These are phyloP conservation scores for Pogonomyrmex californicus DNA, from an alignment of 1,140 invertebrate genomes.

Conservation along the genomic window DNA sequence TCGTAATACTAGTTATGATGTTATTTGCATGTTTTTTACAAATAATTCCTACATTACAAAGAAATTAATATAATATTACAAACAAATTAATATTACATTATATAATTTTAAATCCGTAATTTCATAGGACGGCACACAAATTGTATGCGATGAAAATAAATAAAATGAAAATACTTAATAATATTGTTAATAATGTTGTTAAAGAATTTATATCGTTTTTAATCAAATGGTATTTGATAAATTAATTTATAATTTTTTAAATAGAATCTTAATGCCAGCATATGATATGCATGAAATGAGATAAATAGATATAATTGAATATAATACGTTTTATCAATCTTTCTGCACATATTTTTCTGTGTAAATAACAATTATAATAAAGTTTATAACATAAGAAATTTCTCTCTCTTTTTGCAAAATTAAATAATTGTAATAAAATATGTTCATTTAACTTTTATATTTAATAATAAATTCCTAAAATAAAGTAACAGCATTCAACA, in stretches of 20 bases:
- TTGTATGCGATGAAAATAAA: not conserved
- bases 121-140: not conserved
- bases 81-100: not conserved
- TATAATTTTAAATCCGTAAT: not conserved
- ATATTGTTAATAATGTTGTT: too few relatives aligned
- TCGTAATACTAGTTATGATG: not conserved
- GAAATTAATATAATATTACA: not conserved
- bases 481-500: not conserved
- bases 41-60: not conserved
- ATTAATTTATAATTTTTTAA: not conserved
- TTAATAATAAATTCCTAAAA: not conserved
- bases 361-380: not conserved
- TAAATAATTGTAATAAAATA: not conserved
- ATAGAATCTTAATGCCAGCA: not conserved
- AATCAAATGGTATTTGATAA: not conserved
- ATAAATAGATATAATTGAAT: not conserved
- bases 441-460: not conserved
- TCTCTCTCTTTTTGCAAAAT: not conserved
- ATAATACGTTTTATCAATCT: not conserved
- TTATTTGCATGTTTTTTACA: not conserved
- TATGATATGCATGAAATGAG: not conserved
- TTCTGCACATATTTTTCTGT: not conserved
- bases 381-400: not conserved
- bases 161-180: not conserved
- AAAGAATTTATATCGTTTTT: not conserved